Percentiles rank a stretch among this genome's conserved stretches.
phyloP scores from a whole-genome alignment of 2,797 vertebrate genomes.

The Bryconaethiops microstoma region DNA sequence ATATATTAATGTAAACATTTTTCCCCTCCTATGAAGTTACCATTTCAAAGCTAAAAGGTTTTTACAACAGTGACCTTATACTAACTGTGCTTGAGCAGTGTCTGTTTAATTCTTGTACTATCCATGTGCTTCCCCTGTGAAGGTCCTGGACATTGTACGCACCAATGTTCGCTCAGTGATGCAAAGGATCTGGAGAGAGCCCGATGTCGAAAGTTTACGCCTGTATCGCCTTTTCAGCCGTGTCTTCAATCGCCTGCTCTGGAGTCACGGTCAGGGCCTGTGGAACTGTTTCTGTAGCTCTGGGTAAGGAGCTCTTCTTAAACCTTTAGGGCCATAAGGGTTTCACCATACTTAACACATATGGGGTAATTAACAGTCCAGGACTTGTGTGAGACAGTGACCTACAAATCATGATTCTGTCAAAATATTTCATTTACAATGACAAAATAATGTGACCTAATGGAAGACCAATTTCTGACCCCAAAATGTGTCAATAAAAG shows the following conservation, averaged over 20 bases:
- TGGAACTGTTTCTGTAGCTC: conserved; percentile 98
- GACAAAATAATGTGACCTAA: too few species aligned
- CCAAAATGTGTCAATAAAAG: too few species aligned
- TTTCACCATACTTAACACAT: neutral
- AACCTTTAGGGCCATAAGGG: neutral
- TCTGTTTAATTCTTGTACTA: neutral
- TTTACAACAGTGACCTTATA: neutral
- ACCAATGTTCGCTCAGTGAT: conserved; percentile 86
- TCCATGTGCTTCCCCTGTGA: conserved; percentile 36
- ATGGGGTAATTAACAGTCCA: too few species aligned
- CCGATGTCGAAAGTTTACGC: conserved; percentile 89
- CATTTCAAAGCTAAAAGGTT: neutral
- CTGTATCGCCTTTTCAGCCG: conserved; percentile 92
- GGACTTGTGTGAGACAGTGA: too few species aligned
- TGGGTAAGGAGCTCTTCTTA: conserved; percentile 77
- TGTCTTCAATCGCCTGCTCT: conserved; percentile 92
- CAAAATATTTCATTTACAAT: too few species aligned
- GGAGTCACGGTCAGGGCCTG: conserved; percentile 95
- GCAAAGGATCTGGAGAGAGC: conserved; percentile 91
- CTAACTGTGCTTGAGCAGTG: neutral
- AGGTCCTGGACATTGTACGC: conserved; percentile 97
- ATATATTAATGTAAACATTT: neutral
- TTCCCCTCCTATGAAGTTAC: too few species aligned
- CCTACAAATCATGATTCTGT: too few species aligned
- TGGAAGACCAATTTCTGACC: too few species aligned